Base-by-base conservation (phyloP, 2,888 invertebrate genomes). In the Auanema sp. region DNA sequence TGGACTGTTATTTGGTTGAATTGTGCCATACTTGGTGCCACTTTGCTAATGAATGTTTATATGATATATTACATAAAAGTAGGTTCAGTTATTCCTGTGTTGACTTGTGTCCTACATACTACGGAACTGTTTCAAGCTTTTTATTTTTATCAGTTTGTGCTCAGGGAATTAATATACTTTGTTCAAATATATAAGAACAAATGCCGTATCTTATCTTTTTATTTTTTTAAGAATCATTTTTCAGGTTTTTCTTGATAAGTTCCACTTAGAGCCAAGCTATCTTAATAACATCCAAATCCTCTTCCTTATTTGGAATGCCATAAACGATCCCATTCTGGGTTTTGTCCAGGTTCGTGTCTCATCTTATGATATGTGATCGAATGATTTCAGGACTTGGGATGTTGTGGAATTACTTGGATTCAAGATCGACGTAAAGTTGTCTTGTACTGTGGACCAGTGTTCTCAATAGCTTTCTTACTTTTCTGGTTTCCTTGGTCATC, bases 401-500 rank as follows among this genome's bases (percentile, higher is more conserved):
- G 57, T 16, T 73, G 73, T 51, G 74, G 74, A 42, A 75, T 77
- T 64, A 72, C 64, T 53, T 77, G 77, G 77, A 75, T 77, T 11
- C 75, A 71, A 74, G 74, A 77, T 61, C 53, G 77, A 41, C 33
- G 75, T 44, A 77, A 77, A 47, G 76, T 83, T 49, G 82, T 85
- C 25, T 71, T 85, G 14, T 85, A 85, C 66, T 81, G 83, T 3
- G 85, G 84, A 0, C 85, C 85, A 2, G 73, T 84, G 0, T 84
- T 84, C 71, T 83, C 81, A 6, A 43, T 84, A 5, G 80, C 84
- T 0, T 86, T 84, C 63, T 69, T 85, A 12, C 64, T 85, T 4
- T 78, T 83, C 41, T 84, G 84, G 84, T 83, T 84, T 58, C 84
- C 85, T 0, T 85, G 85, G 85, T 74, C 74, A 8, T 71, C 70